Conservation (phyloP, 2,797 vertebrate genomes). For the Orientallactaga sibirica region DNA sequence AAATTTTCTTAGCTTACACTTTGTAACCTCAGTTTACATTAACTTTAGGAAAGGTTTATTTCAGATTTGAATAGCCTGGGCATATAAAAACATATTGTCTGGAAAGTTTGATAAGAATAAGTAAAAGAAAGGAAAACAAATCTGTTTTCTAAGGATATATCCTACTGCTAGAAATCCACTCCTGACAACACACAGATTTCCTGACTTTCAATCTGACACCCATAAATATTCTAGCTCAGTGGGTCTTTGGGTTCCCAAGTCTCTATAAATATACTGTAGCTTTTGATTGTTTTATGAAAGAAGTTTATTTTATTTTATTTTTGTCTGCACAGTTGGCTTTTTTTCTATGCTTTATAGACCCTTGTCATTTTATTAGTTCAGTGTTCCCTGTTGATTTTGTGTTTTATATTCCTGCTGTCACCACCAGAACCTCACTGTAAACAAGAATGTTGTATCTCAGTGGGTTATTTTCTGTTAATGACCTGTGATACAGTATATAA, state of each 20-base stretch:
- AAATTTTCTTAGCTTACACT: constrained; percentile 20
- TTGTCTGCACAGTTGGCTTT: constrained; percentile 88
- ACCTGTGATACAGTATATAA: constrained; percentile 90
- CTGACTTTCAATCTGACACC: constrained; percentile 81
- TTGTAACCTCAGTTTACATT: constrained; percentile 5
- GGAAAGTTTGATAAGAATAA: constrained; percentile 49
- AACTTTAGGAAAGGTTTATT: constrained; percentile 60
- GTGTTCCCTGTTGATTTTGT: constrained; percentile 90
- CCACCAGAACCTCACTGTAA: constrained; percentile 89
- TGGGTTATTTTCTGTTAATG: constrained; percentile 91
- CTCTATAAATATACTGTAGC: constrained; percentile 86
- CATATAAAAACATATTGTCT: constrained; percentile 37
- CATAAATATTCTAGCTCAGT: constrained; percentile 86
- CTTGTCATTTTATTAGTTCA: constrained; percentile 91
- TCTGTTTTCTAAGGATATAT: constrained; percentile 68
- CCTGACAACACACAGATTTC: constrained; percentile 80
- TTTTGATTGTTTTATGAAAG: constrained; percentile 89
- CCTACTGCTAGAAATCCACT: constrained; percentile 80
- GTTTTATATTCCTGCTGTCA: constrained; percentile 91
- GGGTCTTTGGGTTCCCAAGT: constrained; percentile 83
- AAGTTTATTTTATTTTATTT: constrained; percentile 90
- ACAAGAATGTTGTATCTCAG: constrained; percentile 90
- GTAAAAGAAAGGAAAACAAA: constrained; percentile 15
- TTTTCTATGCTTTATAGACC: constrained; percentile 88
- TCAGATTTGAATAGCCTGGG: background rate